Conservation (phyloP, 1,140 invertebrate species). For the Arion vulgaris region DNA sequence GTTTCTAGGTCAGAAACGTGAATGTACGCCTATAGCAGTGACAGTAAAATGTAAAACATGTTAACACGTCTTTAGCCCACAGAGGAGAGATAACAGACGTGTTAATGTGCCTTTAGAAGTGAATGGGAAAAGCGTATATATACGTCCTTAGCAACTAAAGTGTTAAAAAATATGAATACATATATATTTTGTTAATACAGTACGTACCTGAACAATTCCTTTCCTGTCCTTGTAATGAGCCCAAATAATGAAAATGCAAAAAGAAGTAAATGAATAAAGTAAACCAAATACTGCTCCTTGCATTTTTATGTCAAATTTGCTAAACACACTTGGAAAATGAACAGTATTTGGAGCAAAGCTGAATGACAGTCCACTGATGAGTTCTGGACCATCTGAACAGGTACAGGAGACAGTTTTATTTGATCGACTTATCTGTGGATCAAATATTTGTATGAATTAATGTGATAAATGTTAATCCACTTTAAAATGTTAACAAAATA, state of each 20-base stretch:
- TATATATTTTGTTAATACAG: neutral
- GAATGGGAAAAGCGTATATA: too few species aligned
- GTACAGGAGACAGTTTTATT: neutral
- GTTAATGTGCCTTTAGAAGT: too few species aligned
- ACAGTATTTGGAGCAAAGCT: conserved; percentile 14
- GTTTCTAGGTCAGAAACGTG: too few species aligned
- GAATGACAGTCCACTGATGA: neutral
- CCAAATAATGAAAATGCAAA: conserved; percentile 71
- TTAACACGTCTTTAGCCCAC: too few species aligned
- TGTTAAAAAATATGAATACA: too few species aligned
- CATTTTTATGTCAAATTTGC: conserved; percentile 28
- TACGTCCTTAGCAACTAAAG: too few species aligned
- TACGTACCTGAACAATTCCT: conserved; percentile 41
- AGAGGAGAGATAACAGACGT: too few species aligned
- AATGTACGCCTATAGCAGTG: too few species aligned
- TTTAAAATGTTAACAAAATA: too few species aligned
- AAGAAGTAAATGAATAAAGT: neutral
- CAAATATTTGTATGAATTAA: neutral
- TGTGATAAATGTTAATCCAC: too few species aligned
- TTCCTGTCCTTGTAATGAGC: conserved; percentile 72
- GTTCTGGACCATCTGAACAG: neutral
- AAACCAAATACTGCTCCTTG: conserved; percentile 19
- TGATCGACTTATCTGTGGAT: neutral
- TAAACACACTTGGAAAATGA: conserved; percentile 30
- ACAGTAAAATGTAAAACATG: too few species aligned